Base-by-base conservation (phyloP, 2,888 invertebrate species). In the Nephrotoma guestfalica region DNA sequence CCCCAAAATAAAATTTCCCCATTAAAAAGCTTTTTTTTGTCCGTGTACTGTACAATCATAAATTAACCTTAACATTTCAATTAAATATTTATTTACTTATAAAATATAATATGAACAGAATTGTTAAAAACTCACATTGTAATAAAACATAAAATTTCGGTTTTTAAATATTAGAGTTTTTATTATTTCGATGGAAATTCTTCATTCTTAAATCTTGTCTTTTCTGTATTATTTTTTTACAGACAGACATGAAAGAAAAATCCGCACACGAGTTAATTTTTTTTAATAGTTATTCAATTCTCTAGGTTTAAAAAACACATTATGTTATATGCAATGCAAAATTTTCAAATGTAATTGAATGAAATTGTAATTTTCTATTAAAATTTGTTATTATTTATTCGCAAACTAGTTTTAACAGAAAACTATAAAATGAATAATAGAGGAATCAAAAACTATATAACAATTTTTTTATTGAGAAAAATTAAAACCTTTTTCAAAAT, bases 401-500 rank as follows among this genome's bases (percentile, higher is more conserved):
- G 18, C 4, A 71, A 71, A 71, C 71, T 30, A 7, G 71, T 30
- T 30, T 30, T 30, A 71, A 71, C 71, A 71, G 30, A 71, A 51
- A 51, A 71, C 18, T 71, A 71, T 71, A 18, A 9, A 71, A 7
- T 15, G 71, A 71, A 71, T 30, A 30, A 30, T 30, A 71, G 11
- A 71, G 4, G 30, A 71, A 30, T 71, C 9, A 30, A 71, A 30
- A 71, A 71, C 30, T 71, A 71, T 30, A 30, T 71, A 71, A 71
- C 71, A 30, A 71, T 71, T 71, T 71, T 71, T 71, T 71, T 71
- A 71, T 71, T 71, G 71, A 71, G 30, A 71, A 71, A 71, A 71
- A 30, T 30, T 71, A 30, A 71, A 71, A 71, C 15, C 71, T 9
- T 71, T 71, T 71, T 71, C 88, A 88, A 88, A 87, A 88, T 88